Evolutionary conservation across 2,113 vertebrate genomes (phyloP).

Genomic region (Copsychus sechellarum): DNA sequence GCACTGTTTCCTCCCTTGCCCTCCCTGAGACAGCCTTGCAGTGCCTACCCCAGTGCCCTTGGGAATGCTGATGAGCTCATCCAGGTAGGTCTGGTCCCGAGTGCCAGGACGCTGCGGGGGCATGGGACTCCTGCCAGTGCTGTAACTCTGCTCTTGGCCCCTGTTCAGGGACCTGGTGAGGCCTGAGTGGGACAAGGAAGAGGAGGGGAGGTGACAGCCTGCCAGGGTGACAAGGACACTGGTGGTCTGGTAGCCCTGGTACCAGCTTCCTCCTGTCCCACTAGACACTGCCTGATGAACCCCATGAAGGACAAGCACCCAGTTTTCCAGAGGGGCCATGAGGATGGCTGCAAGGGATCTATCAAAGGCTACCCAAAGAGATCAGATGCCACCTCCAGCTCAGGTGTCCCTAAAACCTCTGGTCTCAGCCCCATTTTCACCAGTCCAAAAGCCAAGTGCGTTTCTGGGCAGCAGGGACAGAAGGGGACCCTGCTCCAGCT

Average conservation of each 20-base stretch:
- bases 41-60: neutral
- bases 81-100: neutral
- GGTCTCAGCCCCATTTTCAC: neutral
- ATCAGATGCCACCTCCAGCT: neutral
- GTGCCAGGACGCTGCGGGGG: fast-evolving
- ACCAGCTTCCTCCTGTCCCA: neutral
- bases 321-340: fast-evolving
- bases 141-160: neutral
- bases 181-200: neutral
- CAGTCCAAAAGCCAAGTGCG: neutral
- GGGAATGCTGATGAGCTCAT: slow-evolving; percentile 44
- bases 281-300: neutral
- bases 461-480: neutral
- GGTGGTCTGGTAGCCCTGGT: neutral
- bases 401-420: neutral
- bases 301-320: neutral
- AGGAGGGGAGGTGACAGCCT: neutral
- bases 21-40: neutral
- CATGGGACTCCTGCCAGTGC: fast-evolving
- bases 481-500: neutral
- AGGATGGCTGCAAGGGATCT: neutral
- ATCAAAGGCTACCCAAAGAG: neutral
- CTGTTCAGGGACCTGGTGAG: neutral
- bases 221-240: fast-evolving
- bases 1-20: fast-evolving